A percentile compares a stretch with the other conserved stretches of the same genome.
Conservation (phyloP, 2,113 vertebrate species). For the Nesogale talazaci region DNA sequence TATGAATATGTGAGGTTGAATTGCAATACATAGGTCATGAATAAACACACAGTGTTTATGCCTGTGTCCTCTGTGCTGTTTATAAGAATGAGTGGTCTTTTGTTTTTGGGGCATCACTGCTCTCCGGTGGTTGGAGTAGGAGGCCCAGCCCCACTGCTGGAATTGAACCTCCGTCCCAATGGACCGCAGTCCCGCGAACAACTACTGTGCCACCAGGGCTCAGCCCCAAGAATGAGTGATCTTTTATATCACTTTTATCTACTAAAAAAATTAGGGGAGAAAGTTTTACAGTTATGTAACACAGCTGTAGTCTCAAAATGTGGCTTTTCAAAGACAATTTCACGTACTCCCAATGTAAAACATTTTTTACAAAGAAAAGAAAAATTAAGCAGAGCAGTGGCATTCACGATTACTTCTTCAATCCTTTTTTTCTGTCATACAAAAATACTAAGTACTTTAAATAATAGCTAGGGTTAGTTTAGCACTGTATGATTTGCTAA, state of each 20-base stretch:
- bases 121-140: too few species aligned
- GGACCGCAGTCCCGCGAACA: too few species aligned
- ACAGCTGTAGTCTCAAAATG: neutral
- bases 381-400: slow-evolving; percentile 35
- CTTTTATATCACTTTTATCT: neutral
- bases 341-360: neutral
- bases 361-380: neutral
- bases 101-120: too few species aligned
- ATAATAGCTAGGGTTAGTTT: slow-evolving; percentile 21
- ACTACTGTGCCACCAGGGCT: too few species aligned
- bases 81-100: neutral
- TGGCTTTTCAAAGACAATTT: neutral
- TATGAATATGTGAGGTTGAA: neutral
- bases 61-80: neutral
- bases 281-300: neutral
- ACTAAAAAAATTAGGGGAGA: neutral
- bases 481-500: neutral
- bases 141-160: too few species aligned
- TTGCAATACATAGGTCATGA: neutral
- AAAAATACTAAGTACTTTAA: slow-evolving; percentile 66
- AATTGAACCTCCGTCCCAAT: too few species aligned
- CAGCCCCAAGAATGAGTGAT: neutral
- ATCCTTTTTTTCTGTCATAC: slow-evolving; percentile 39
- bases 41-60: neutral
- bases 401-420: slow-evolving; percentile 44